Evolutionary conservation across 2,113 vertebrate genomes (phyloP).

Genomic region (Lasiurus cinereus): DNA sequence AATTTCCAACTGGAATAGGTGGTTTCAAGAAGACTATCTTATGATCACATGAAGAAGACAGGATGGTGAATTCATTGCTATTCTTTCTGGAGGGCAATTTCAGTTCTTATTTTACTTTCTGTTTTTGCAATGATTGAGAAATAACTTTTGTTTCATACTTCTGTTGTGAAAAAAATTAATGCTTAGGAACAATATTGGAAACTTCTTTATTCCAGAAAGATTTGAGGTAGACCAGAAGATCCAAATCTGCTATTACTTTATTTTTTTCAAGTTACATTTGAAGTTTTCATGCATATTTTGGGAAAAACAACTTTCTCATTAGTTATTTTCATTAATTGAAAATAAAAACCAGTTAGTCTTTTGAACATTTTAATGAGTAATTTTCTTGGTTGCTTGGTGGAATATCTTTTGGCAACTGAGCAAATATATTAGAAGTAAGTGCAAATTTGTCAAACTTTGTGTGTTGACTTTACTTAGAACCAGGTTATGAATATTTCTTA

Average conservation of each 20-base stretch:
- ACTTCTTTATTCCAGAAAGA: background rate
- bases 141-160: background rate
- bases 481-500: slow-evolving; percentile 73
- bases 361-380: slow-evolving; percentile 67
- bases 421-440: slow-evolving; percentile 50
- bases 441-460: slow-evolving; percentile 49
- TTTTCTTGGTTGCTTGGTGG: slow-evolving; percentile 60
- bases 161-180: background rate
- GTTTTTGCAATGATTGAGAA: background rate
- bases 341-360: slow-evolving; percentile 63
- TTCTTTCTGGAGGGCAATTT: background rate
- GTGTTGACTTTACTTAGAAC: slow-evolving; percentile 62
- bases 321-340: slow-evolving; percentile 31
- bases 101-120: background rate
- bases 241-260: background rate
- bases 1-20: background rate
- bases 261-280: background rate
- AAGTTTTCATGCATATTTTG: slow-evolving; percentile 8
- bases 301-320: slow-evolving; percentile 51
- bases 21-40: background rate
- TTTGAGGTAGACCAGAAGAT: slow-evolving; percentile 17
- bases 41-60: background rate
- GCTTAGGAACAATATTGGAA: background rate
- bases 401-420: slow-evolving; percentile 53
- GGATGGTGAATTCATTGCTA: background rate